These are phyloP conservation scores for Seira sanloemensis DNA, from an alignment of 2,888 invertebrate genomes.

Conservation along the genomic window DNA sequence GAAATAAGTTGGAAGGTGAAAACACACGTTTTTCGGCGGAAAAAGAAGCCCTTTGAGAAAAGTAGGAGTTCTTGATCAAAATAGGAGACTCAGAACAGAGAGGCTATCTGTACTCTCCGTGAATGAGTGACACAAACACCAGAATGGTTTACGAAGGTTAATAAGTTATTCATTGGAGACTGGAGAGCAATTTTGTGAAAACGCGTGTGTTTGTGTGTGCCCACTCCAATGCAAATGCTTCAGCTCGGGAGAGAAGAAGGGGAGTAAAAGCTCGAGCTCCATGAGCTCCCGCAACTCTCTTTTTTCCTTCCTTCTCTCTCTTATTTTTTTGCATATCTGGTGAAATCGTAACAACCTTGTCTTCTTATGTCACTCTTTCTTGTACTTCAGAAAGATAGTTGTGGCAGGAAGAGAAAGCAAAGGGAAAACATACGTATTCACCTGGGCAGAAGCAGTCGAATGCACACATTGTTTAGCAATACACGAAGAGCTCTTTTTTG, in stretches of 20 bases:
- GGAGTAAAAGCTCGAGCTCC: slow-evolving; percentile 20
- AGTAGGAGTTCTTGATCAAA: no score
- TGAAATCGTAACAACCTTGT: slow-evolving; percentile 40
- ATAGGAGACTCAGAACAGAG: neutral
- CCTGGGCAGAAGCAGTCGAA: neutral
- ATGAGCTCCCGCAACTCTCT: neutral
- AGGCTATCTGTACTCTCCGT: no score
- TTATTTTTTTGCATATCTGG: slow-evolving; percentile 17
- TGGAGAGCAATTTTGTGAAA: neutral
- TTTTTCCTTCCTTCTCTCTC: slow-evolving; percentile 19
- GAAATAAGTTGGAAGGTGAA: neutral
- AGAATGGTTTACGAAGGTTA: slow-evolving; percentile 4
- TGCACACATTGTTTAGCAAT: neutral
- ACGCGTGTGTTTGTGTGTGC: slow-evolving; percentile 1
- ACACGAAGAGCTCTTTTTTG: neutral
- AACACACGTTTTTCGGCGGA: neutral
- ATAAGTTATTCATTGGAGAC: slow-evolving; percentile 41
- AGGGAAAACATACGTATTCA: slow-evolving; percentile 10
- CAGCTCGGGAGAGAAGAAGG: neutral
- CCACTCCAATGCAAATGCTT: slow-evolving; percentile 6
- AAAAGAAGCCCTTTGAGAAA: no score
- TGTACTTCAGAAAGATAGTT: neutral
- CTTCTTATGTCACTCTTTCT: slow-evolving; percentile 49
- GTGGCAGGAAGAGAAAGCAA: slow-evolving; percentile 29
- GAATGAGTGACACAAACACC: neutral